Evolutionary conservation across 2,113 vertebrate species (phyloP).

Genomic region (Camelus dromedarius): DNA sequence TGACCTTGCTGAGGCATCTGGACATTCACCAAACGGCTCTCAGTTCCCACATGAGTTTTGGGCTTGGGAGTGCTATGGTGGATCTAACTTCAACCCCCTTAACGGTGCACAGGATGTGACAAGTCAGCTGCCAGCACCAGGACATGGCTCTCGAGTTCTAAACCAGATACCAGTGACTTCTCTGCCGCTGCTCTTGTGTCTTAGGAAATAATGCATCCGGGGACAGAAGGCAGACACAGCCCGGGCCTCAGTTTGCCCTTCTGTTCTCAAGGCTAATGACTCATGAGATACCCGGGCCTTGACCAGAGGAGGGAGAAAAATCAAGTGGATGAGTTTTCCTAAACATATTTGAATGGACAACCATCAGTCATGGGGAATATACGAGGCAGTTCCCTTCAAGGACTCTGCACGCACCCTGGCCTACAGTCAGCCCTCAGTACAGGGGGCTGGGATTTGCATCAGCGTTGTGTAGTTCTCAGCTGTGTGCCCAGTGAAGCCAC

Average conservation of each 20-base stretch:
- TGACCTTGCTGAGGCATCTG: neutral
- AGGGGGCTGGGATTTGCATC: accelerated
- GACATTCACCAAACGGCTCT: neutral
- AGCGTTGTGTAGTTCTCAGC: accelerated
- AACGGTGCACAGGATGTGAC: accelerated
- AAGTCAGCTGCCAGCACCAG: too few species aligned
- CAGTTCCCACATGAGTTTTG: neutral
- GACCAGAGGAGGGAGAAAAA: neutral
- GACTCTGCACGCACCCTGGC: neutral
- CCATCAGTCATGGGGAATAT: too few species aligned
- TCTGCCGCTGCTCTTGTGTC: accelerated
- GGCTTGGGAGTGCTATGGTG: neutral
- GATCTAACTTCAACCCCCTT: neutral
- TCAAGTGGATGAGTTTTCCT: neutral
- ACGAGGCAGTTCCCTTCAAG: neutral
- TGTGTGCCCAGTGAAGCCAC: accelerated
- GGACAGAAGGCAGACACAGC: neutral
- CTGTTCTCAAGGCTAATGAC: too few species aligned
- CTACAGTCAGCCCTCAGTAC: neutral
- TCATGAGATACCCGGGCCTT: accelerated
- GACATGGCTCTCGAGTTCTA: accelerated
- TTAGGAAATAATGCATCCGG: neutral
- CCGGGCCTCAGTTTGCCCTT: neutral
- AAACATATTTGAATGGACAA: neutral
- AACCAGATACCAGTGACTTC: neutral